Percentiles rank a stretch among this genome's conserved stretches.
These are phyloP conservation scores for Plecturocebus donacophilus DNA, from an alignment of 2,113 vertebrate species.

Conservation along the genomic window DNA sequence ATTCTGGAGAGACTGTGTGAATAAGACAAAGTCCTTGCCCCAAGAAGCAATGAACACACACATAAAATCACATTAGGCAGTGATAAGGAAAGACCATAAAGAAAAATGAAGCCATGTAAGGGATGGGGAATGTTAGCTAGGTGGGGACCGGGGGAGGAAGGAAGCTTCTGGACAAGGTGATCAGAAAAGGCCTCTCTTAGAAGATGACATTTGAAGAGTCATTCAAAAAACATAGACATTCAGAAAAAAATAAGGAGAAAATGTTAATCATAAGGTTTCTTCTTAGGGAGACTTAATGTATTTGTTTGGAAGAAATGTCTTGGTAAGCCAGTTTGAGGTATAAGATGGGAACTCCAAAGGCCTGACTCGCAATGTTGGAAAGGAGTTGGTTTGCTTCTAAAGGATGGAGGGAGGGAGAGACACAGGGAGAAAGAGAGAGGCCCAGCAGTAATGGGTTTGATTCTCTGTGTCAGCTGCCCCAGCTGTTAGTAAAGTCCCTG, in stretches of 20 bases:
- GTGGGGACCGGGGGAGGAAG: not conserved
- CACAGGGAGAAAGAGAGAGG: not conserved
- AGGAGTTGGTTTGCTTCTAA: not conserved
- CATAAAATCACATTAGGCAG: not conserved
- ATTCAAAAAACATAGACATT: not conserved
- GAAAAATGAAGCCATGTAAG: not conserved
- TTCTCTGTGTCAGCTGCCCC: not conserved
- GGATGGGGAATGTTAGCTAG: not conserved
- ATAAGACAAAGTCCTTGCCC: not conserved
- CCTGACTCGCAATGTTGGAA: not conserved
- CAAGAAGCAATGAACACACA: not conserved
- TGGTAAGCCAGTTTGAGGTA: not conserved
- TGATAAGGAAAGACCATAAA: not conserved
- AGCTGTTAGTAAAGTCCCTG: not conserved
- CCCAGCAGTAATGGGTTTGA: not conserved
- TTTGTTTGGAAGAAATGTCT: conserved; percentile 2
- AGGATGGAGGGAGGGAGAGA: not conserved
- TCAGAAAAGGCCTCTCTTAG: not conserved
- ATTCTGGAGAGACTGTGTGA: not conserved
- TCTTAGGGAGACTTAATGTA: not conserved
- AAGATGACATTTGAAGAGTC: not conserved
- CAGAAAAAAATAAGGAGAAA: not conserved
- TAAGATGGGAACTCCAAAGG: not conserved
- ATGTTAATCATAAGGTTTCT: not conserved
- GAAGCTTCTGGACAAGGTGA: not conserved